Evolutionary conservation across 2,113 vertebrate genomes (phyloP), one percentile per base, ranked within the genome.

Genomic region (Neogobius melanostomus): DNA sequence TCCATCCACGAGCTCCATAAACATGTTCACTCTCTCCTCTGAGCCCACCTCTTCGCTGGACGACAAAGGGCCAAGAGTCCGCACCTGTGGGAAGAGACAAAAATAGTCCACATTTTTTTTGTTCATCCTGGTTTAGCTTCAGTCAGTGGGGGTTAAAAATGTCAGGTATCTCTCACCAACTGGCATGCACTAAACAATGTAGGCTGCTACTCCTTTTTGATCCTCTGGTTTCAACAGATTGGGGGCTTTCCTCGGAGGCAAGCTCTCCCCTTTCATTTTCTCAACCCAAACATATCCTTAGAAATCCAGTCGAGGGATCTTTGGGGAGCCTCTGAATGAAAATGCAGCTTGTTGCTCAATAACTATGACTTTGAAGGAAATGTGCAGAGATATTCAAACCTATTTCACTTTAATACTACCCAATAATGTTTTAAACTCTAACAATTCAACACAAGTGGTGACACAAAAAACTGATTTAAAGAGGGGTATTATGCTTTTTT

Each of bases 1-100:
- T 1, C 87, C 86, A 1, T 91, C 75, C 72, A 90, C 88, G 75
- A 91, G 82, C 82, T 90, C 90, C 83, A 90, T 90, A 81, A 88
- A 91, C 85, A 85, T 84, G 79, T 70, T 67, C 63, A 91, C 81
- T 12, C 69, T 74, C 42, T 91, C 83, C 66, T 90, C 87, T 6
- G 85, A 76, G 79, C 75, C 83, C 2, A 36, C 67, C 0, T 60
- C 10, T 0, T 82, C 72, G 45, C 72, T 51, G 0, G 86, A 82
- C 8, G 87, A 83, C 71, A 91, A 8, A 6, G 90, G 90, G 15
- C 88, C 90, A 76, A 91, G 14, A 6, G 68, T 85, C 67, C 76
- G 79, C 52, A 90, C 86, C 90, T 91, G 11, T 50, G 6, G 56
- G 10, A 1, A 72, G 10, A 50, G 14, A 6, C 2, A 16, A 15